Conservation (phyloP, 2,797 vertebrate species). For the Macroramphosus scolopax region DNA sequence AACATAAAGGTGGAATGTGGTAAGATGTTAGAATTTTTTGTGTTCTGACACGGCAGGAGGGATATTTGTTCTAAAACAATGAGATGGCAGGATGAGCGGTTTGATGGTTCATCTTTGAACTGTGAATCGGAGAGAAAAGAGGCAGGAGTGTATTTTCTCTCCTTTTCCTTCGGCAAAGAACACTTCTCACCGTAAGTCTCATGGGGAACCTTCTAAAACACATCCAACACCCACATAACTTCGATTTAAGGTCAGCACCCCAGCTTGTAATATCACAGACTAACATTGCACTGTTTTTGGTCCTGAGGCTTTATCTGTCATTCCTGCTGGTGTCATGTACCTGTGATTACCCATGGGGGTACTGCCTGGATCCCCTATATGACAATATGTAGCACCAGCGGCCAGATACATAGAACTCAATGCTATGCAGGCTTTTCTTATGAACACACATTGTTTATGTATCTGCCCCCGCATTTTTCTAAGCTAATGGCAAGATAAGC, state of each 20-base stretch:
- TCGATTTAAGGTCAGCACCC: conserved; percentile 57
- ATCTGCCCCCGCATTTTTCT: conserved; percentile 1
- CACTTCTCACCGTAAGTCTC: conserved; percentile 56
- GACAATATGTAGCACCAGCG: background rate
- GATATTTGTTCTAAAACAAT: conserved; percentile 53
- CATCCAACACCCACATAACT: conserved; percentile 70
- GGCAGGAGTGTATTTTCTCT: conserved; percentile 29
- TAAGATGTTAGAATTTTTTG: conserved; percentile 23
- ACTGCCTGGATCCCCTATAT: conserved; percentile 6
- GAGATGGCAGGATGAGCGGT: conserved; percentile 41
- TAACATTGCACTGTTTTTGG: conserved; percentile 41
- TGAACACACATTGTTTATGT: background rate
- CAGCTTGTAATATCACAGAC: conserved; percentile 50
- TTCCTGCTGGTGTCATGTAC: conserved; percentile 25
- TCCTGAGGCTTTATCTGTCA: conserved; percentile 31
- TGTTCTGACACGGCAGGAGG: conserved; percentile 28
- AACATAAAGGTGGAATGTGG: conserved; percentile 7
- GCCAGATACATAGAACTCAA: background rate
- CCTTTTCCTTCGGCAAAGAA: conserved; percentile 63
- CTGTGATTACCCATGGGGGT: conserved; percentile 36
- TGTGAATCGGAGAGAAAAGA: conserved; percentile 28
- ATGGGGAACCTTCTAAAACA: conserved; percentile 61
- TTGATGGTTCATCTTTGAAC: conserved; percentile 55
- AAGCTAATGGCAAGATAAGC: conserved; percentile 14
- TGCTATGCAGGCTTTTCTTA: background rate